phyloP scores from a whole-genome alignment of 2,888 invertebrate genomes.

The Eudasyphora cyanicolor region DNA sequence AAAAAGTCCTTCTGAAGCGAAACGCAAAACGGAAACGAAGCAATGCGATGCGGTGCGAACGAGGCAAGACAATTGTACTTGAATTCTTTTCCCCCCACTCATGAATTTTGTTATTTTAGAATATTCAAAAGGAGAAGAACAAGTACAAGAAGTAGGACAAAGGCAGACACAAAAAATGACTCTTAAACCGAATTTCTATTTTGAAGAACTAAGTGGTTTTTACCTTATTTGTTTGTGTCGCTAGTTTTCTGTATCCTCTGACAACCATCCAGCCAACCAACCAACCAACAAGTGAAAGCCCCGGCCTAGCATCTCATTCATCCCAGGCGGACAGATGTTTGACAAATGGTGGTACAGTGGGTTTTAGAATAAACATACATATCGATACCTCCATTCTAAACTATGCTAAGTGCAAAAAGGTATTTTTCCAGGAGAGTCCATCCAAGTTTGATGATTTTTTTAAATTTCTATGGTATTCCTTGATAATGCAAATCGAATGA shows the following conservation, averaged over 20 bases:
- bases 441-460: no score
- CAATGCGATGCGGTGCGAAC: background rate
- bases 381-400: no score
- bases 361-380: no score
- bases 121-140: background rate
- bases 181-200: slow-evolving; percentile 10
- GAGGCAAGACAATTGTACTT: slow-evolving; percentile 27
- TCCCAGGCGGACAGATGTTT: background rate
- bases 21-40: background rate
- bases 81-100: background rate
- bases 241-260: background rate
- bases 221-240: background rate
- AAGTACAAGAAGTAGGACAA: background rate
- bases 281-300: slow-evolving; percentile 26
- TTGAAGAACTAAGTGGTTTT: slow-evolving; percentile 28
- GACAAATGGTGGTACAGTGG: no score
- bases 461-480: no score
- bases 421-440: no score
- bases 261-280: background rate
- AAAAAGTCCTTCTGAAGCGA: slow-evolving; percentile 6
- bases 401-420: no score
- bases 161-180: background rate
- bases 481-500: no score
- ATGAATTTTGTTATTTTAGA: slow-evolving; percentile 6
- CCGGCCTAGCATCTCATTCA: background rate